Percentiles rank a stretch among this genome's conserved stretches.
phyloP scores from a whole-genome alignment of 2,888 invertebrate species.

The Penaeus monodon region DNA sequence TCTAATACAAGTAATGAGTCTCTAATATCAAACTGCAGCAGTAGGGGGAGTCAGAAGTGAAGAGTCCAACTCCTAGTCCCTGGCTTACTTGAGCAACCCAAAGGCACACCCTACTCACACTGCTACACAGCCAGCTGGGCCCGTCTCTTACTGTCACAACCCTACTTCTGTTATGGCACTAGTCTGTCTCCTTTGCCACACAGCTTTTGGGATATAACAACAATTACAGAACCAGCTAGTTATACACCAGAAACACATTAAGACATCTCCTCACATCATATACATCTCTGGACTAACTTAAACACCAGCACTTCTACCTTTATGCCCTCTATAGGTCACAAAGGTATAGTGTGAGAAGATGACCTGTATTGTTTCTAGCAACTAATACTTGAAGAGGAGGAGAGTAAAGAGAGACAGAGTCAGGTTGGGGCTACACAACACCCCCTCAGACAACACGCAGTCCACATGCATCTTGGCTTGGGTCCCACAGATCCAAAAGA shows the following conservation, averaged over 20 bases:
- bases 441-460: slow-evolving; percentile 63
- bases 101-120: slow-evolving; percentile 60
- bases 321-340: slow-evolving; percentile 45
- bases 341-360: slow-evolving; percentile 54
- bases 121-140: slow-evolving; percentile 45
- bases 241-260: slow-evolving; percentile 44
- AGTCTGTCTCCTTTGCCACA: slow-evolving; percentile 21
- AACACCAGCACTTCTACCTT: slow-evolving; percentile 37
- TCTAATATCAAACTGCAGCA: no score
- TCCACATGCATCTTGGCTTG: slow-evolving; percentile 54
- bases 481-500: slow-evolving; percentile 44
- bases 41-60: no score
- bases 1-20: no score
- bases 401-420: slow-evolving; percentile 60
- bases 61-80: slow-evolving; percentile 3
- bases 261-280: slow-evolving; percentile 58
- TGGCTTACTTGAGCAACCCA: slow-evolving; percentile 46
- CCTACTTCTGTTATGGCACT: slow-evolving; percentile 22
- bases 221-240: slow-evolving; percentile 37
- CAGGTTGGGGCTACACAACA: slow-evolving; percentile 57
- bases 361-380: slow-evolving; percentile 55
- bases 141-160: slow-evolving; percentile 35
- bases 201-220: slow-evolving; percentile 26
- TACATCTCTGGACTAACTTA: slow-evolving; percentile 34
- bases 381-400: slow-evolving; percentile 51